Conservation (phyloP, 2,797 vertebrate genomes). For the Sorex maritimensis region DNA sequence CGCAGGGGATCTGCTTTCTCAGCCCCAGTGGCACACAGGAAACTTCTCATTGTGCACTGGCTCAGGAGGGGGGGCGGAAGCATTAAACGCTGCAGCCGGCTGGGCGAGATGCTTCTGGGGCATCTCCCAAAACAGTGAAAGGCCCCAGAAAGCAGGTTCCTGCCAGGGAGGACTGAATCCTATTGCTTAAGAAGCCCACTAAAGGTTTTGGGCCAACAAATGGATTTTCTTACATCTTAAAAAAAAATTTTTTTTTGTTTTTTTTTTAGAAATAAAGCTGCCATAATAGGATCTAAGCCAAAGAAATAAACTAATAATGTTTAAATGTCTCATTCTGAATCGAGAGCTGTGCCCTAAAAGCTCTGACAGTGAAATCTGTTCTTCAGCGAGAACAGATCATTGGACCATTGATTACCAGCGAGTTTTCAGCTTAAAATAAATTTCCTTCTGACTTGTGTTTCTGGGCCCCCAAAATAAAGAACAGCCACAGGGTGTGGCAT, state of each 20-base stretch:
- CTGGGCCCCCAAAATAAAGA: slow-evolving; percentile 21
- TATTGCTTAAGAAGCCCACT: slow-evolving; percentile 20
- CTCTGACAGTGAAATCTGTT: slow-evolving; percentile 55
- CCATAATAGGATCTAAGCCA: slow-evolving; percentile 29
- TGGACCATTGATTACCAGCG: slow-evolving; percentile 47
- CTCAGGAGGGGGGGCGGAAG: slow-evolving; percentile 25
- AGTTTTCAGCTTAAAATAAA: slow-evolving; percentile 69
- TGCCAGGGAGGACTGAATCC: background rate
- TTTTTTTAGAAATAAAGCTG: slow-evolving; percentile 49
- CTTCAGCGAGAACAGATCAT: slow-evolving; percentile 44
- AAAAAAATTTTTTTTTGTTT: background rate
- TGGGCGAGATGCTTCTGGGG: background rate
- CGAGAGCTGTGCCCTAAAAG: slow-evolving; percentile 34
- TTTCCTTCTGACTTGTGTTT: slow-evolving; percentile 31
- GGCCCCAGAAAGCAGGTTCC: slow-evolving; percentile 23
- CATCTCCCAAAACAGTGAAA: slow-evolving; percentile 61
- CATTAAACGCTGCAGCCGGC: slow-evolving; percentile 67
- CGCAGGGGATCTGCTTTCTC: slow-evolving; percentile 52
- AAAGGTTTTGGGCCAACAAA: background rate
- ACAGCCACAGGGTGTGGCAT: slow-evolving; percentile 80
- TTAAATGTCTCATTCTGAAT: slow-evolving; percentile 58
- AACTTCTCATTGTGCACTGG: slow-evolving; percentile 80
- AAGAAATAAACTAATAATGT: slow-evolving; percentile 51
- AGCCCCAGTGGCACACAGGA: background rate
- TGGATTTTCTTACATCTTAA: slow-evolving; percentile 32